phyloP scores from a whole-genome alignment of 2,888 invertebrate genomes.

The Yponomeuta plumbellus region DNA sequence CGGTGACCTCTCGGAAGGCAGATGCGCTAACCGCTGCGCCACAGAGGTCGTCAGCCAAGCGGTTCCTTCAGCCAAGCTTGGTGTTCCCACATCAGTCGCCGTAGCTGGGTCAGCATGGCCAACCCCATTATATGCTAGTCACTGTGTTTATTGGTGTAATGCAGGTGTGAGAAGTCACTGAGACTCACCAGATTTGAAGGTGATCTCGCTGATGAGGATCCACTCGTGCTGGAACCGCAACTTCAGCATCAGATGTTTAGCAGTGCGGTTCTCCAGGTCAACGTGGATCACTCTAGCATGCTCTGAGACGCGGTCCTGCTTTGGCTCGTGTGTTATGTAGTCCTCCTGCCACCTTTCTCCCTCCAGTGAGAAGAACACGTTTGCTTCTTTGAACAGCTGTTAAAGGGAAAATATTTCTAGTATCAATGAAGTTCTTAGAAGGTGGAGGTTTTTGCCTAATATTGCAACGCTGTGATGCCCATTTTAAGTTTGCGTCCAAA shows the following conservation, averaged over 20 bases:
- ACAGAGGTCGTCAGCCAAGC: too few species aligned
- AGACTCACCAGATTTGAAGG: constrained; percentile 85
- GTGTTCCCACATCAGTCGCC: too few species aligned
- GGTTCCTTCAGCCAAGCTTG: too few species aligned
- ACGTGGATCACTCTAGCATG: constrained; percentile 82
- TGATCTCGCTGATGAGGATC: constrained; percentile 93
- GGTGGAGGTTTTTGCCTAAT: not conserved
- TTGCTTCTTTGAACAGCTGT: constrained; percentile 85
- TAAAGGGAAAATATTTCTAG: too few species aligned
- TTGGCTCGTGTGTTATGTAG: constrained; percentile 79
- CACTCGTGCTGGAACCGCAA: constrained; percentile 88
- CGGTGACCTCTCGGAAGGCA: too few species aligned
- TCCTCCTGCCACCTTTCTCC: constrained; percentile 84
- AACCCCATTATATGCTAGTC: not conserved
- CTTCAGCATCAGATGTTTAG: constrained; percentile 84
- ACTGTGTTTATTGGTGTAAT: not conserved
- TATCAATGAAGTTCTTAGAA: too few species aligned
- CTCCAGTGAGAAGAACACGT: constrained; percentile 87
- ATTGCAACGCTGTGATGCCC: too few species aligned
- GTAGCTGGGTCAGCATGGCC: too few species aligned
- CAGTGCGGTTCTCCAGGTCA: constrained; percentile 83
- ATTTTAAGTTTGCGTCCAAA: too few species aligned
- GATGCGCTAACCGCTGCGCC: too few species aligned
- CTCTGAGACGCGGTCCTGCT: constrained; percentile 72
- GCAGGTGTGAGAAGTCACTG: not conserved